Conservation (phyloP, 1,140 invertebrate genomes). For the Megalonaias nervosa region DNA sequence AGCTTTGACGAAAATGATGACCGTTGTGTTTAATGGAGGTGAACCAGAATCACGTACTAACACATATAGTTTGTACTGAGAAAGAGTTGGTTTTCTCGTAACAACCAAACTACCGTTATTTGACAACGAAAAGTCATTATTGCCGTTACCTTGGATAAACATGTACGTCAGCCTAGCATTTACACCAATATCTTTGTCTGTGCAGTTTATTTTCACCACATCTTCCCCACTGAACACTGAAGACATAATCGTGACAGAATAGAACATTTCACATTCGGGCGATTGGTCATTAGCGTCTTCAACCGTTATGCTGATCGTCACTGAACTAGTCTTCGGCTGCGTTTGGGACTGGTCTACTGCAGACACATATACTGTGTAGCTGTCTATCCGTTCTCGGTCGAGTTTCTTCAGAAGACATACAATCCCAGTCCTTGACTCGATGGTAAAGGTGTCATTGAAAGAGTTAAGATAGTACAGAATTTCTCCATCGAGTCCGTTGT, state of each 20-base stretch:
- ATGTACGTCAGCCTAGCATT: constrained; percentile 19
- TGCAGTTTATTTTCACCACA: constrained; percentile 9
- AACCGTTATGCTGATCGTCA: constrained; percentile 4
- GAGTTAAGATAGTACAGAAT: constrained; percentile 5
- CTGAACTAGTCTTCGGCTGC: constrained; percentile 3
- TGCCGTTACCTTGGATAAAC: constrained; percentile 21
- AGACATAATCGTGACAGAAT: constrained; percentile 2
- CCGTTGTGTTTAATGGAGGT: constrained; percentile 7
- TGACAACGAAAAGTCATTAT: constrained; percentile 24
- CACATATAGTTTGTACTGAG: constrained; percentile 21
- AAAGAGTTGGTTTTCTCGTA: constrained; percentile 9
- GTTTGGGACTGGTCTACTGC: constrained; percentile 25
- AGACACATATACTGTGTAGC: constrained; percentile 4
- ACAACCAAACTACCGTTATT: constrained; percentile 11
- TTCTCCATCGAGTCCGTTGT: constrained; percentile 14
- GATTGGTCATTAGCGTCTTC: constrained; percentile 23
- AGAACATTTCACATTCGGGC: constrained; percentile 19
- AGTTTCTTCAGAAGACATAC: constrained; percentile 10
- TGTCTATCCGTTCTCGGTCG: constrained; percentile 19
- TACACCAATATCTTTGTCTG: constrained; percentile 13
- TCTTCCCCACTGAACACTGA: constrained; percentile 20
- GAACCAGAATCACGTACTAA: constrained; percentile 16
- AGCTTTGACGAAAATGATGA: constrained; percentile 2
- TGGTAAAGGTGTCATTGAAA: constrained; percentile 11
- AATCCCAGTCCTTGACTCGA: constrained; percentile 29